Evolutionary conservation across 2,113 vertebrate genomes (phyloP).

Genomic region (Hippoglossus stenolepis): DNA sequence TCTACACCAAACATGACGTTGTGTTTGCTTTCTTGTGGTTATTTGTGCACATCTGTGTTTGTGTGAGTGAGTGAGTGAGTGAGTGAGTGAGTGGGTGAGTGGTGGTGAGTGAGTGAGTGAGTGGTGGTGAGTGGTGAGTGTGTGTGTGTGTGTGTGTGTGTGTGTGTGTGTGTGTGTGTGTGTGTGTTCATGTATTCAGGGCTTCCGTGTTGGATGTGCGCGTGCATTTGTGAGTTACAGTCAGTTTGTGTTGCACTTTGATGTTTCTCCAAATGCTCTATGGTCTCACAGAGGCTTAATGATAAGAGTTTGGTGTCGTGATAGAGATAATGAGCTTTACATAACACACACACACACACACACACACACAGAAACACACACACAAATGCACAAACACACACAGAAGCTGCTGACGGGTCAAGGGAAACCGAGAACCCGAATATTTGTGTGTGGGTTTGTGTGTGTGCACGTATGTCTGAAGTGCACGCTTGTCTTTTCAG

Average conservation of each 20-base stretch:
- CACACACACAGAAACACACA: slow-evolving; percentile 14
- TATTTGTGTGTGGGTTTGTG: neutral
- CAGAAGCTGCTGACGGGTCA: slow-evolving; percentile 16
- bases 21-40: slow-evolving; percentile 19
- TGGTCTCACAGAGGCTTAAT: slow-evolving; percentile 65
- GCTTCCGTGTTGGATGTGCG: neutral
- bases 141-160: neutral
- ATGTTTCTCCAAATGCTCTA: slow-evolving; percentile 56
- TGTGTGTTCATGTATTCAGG: slow-evolving; percentile 4
- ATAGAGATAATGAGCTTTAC: slow-evolving; percentile 71
- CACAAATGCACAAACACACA: neutral
- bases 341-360: slow-evolving; percentile 40
- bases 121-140: neutral
- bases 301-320: slow-evolving; percentile 66
- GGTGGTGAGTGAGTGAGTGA: too few relatives aligned
- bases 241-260: slow-evolving; percentile 49
- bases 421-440: slow-evolving; percentile 3
- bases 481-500: neutral
- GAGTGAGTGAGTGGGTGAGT: neutral
- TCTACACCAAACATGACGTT: slow-evolving; percentile 47
- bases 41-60: slow-evolving; percentile 18
- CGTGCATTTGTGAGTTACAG: slow-evolving; percentile 19
- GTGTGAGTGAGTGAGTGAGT: slow-evolving; percentile 5
- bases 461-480: neutral
- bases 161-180: neutral